Evolutionary conservation across 1,140 invertebrate genomes (phyloP), one percentile per base, ranked within the genome.

Genomic region (Bombus ignitus): DNA sequence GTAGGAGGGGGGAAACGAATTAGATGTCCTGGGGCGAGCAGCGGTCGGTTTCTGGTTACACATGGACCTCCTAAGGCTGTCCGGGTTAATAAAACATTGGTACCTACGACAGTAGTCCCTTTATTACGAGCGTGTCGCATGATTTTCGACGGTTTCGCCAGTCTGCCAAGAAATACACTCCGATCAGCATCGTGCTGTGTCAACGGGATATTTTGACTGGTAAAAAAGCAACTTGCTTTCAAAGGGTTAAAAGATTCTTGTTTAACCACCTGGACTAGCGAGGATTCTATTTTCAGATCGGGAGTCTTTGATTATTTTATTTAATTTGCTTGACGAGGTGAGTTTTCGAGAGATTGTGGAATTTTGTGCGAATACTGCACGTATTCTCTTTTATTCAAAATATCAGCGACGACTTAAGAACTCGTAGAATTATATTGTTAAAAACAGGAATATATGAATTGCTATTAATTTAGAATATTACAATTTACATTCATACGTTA

Each of bases 11-110:
- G 88, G 80, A 81, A 92, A 92, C 88, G 92, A 94, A 94, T 94
- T 94, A 93, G 92, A 93, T 91, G 89, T 89, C 91, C 91, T 74
- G 88, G 82, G 88, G 92, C 89, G 91, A 89, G 83, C 87, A 81
- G 84, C 86, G 89, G 78, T 77, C 71, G 93, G 93, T 94, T 92
- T 94, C 91, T 88, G 89, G 86, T 94, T 94, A 93, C 93, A 92
- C 42, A 74, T 82, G 68, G 66, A 87, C 70, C 87, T 82, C 62
- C 65, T 68, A 32, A 74, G 62, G 80, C 75, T 62, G 90, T 87
- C 85, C 86, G 76, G 91, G 86, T 88, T 91, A 89, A 57, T 90
- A 92, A 92, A 92, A 93, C 88, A 92, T 90, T 91, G 91, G 92
- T 91, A 84, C 32, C 65, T 35, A 93, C 89, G 77, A 80, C 25